Conservation (phyloP, 2,113 vertebrate genomes). For the Hemichromis elongatus region DNA sequence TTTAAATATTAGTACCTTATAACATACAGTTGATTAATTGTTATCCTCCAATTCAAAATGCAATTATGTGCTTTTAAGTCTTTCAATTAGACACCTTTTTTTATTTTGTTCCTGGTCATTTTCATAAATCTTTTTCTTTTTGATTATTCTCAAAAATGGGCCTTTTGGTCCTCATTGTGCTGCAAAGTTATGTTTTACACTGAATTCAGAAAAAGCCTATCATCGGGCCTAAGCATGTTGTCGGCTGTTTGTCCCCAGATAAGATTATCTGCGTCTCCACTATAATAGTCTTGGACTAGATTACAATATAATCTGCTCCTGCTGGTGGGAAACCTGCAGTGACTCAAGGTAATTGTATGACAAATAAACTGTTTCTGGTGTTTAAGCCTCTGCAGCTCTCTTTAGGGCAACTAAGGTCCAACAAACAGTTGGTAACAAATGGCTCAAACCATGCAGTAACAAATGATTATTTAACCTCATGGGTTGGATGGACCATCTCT, state of each 20-base stretch:
- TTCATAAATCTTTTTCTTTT: not conserved
- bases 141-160: not conserved
- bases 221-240: not conserved
- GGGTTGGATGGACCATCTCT: not conserved
- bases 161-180: not conserved
- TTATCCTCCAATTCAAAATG: not conserved
- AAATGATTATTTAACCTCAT: accelerated
- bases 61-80: not conserved
- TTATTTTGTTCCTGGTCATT: not conserved
- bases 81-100: not conserved
- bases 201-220: not conserved
- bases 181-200: accelerated
- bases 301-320: not conserved
- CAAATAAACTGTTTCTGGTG: not conserved
- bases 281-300: not conserved
- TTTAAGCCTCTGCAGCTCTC: not conserved
- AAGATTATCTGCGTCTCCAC: not conserved
- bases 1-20: not conserved
- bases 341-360: not conserved
- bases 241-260: not conserved
- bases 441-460: not conserved
- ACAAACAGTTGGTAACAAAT: not conserved
- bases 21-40: accelerated
- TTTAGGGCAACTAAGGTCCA: not conserved
- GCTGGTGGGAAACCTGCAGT: not conserved